Evolutionary conservation across 2,888 invertebrate genomes (phyloP).

Genomic region (Diadromus collaris): DNA sequence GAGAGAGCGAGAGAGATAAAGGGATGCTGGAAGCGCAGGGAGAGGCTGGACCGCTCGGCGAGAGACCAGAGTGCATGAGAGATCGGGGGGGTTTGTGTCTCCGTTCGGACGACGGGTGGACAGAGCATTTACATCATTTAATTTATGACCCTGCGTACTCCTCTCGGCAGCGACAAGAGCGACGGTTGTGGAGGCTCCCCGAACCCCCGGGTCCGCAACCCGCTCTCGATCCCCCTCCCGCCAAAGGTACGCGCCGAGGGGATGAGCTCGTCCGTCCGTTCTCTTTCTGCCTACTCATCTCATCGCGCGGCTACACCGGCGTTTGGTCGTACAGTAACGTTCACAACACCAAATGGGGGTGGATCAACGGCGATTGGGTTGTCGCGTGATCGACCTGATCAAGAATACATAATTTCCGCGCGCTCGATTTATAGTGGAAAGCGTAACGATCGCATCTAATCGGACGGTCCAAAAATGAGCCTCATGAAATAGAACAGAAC

Average conservation of each 20-base stretch:
- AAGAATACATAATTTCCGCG: background rate
- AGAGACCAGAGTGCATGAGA: slow-evolving; percentile 42
- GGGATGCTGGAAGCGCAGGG: slow-evolving; percentile 34
- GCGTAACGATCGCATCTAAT: background rate
- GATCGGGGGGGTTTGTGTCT: slow-evolving; percentile 66
- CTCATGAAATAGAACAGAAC: background rate
- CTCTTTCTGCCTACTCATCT: slow-evolving; percentile 31
- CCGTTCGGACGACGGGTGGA: slow-evolving; percentile 77
- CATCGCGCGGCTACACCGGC: slow-evolving; percentile 16
- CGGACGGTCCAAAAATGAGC: background rate
- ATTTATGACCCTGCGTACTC: slow-evolving; percentile 76
- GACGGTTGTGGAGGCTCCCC: slow-evolving; percentile 59
- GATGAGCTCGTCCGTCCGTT: slow-evolving; percentile 46
- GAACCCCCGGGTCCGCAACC: slow-evolving; percentile 40
- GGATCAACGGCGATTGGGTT: background rate
- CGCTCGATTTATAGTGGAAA: background rate
- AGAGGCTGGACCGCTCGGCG: slow-evolving; percentile 45
- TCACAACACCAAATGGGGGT: slow-evolving; percentile 10
- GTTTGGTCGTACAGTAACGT: slow-evolving; percentile 42
- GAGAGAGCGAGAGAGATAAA: background rate
- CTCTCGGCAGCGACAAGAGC: slow-evolving; percentile 62
- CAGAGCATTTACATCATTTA: slow-evolving; percentile 80
- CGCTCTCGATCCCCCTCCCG: slow-evolving; percentile 34
- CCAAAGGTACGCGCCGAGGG: slow-evolving; percentile 57
- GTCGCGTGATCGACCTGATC: background rate